Evolutionary conservation across 2,888 invertebrate species (phyloP).

Genomic region (Dendrolimus pini): DNA sequence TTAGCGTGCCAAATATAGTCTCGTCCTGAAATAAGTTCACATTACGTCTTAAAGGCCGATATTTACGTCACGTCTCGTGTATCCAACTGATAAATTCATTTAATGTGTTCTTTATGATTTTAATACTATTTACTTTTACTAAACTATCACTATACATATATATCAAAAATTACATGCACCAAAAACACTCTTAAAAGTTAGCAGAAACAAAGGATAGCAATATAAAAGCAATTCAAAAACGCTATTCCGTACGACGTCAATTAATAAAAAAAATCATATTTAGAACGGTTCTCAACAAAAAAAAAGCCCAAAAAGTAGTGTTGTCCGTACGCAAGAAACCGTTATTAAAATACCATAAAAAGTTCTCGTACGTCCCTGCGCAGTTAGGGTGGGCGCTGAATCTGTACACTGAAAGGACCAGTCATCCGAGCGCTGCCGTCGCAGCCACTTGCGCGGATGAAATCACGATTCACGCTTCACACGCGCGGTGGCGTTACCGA

Average conservation of each 20-base stretch:
- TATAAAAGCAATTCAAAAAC: too few relatives aligned
- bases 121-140: conserved; percentile 12
- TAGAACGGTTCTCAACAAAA: too few relatives aligned
- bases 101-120: conserved; percentile 25
- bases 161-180: too few relatives aligned
- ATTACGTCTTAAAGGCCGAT: too few relatives aligned
- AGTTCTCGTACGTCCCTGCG: conserved; percentile 22
- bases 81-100: conserved; percentile 3
- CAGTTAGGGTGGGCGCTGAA: conserved; percentile 32
- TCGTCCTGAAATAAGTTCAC: too few relatives aligned
- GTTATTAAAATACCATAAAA: conserved; percentile 29
- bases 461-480: conserved; percentile 6
- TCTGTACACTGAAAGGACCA: conserved; percentile 27
- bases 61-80: too few relatives aligned
- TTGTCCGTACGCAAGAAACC: conserved; percentile 8
- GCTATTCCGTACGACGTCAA: too few relatives aligned
- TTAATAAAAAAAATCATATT: too few relatives aligned
- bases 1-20: too few relatives aligned
- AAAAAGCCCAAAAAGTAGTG: too few relatives aligned
- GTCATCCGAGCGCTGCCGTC: conserved; percentile 33
- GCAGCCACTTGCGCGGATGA: conserved; percentile 12
- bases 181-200: too few relatives aligned
- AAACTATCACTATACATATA: conserved; percentile 10
- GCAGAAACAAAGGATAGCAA: too few relatives aligned
- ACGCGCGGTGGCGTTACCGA: neutral